Evolutionary conservation across 1,140 invertebrate species (phyloP).

Genomic region (Brachionus calyciflorus): DNA sequence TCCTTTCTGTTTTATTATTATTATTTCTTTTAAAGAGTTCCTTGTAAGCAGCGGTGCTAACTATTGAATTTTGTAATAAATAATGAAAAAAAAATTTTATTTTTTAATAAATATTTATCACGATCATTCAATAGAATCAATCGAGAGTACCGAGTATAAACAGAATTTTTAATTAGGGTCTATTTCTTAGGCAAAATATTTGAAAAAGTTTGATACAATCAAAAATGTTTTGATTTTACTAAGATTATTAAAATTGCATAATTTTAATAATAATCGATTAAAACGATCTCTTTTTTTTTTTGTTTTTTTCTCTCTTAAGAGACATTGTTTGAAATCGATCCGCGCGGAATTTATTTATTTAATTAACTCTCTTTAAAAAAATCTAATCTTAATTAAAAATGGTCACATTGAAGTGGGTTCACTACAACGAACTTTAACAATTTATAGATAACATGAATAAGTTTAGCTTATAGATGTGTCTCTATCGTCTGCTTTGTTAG

Average conservation of each 20-base stretch:
- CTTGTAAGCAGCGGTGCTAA: constrained; percentile 22
- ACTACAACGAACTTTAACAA: constrained; percentile 25
- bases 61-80: constrained; percentile 36
- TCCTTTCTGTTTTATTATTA: constrained; percentile 2
- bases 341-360: constrained; percentile 3
- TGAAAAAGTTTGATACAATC: too few relatives aligned
- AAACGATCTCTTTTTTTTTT: too few relatives aligned
- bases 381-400: constrained; percentile 27
- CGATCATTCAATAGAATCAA: neutral
- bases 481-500: too few relatives aligned
- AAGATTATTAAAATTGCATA: too few relatives aligned
- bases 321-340: constrained; percentile 2
- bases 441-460: too few relatives aligned
- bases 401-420: neutral
- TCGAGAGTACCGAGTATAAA: neutral
- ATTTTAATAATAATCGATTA: constrained; percentile 33
- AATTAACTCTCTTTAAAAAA: neutral
- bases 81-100: constrained; percentile 6
- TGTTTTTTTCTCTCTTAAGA: neutral
- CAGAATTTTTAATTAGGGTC: neutral
- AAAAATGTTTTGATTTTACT: constrained; percentile 13
- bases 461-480: neutral
- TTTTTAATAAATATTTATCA: constrained; percentile 41
- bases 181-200: too few relatives aligned
- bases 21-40: too few relatives aligned